phyloP scores from a whole-genome alignment of 64 coral and sea anemone genomes.

The Dendronephthya gigantea region DNA sequence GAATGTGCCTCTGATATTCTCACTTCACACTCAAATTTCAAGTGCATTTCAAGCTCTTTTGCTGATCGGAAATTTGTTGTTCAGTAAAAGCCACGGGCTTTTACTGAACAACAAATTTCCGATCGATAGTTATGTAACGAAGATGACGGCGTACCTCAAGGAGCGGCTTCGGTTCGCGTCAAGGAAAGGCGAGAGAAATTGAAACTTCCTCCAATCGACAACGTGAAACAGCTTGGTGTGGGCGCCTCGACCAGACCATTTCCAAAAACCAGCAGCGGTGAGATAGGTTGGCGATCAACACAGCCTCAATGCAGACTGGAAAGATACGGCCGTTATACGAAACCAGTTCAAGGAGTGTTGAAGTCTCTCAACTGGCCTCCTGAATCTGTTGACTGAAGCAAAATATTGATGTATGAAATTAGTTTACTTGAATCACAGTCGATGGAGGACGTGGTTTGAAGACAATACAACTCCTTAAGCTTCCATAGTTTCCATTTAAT shows the following conservation, averaged over 20 bases:
- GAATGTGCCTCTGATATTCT: too few relatives aligned
- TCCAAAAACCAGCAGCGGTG: constrained; percentile 57
- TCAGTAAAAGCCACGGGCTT: too few relatives aligned
- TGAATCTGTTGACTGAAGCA: constrained; percentile 45
- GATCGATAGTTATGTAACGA: constrained; percentile 56
- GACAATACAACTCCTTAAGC: too few relatives aligned
- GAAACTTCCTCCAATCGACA: constrained; percentile 86
- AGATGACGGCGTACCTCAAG: constrained; percentile 56
- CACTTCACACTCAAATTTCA: too few relatives aligned
- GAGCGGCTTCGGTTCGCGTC: constrained; percentile 70
- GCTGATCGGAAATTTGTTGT: too few relatives aligned
- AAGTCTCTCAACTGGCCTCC: constrained; percentile 94
- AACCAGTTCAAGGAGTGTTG: constrained; percentile 58
- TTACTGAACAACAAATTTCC: not conserved
- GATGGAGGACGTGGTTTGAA: too few relatives aligned
- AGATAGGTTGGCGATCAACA: constrained; percentile 92
- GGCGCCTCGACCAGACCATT: constrained; percentile 66
- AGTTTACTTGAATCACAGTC: too few relatives aligned
- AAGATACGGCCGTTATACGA: constrained; percentile 86
- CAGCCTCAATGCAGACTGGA: constrained; percentile 73
- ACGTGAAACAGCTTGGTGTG: constrained; percentile 76
- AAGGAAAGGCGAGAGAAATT: constrained; percentile 91
- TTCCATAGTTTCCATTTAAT: too few relatives aligned
- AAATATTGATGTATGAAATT: not conserved
- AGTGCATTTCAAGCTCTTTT: too few relatives aligned